phyloP scores from a whole-genome alignment of 2,113 vertebrate species.

The Lota lota region DNA sequence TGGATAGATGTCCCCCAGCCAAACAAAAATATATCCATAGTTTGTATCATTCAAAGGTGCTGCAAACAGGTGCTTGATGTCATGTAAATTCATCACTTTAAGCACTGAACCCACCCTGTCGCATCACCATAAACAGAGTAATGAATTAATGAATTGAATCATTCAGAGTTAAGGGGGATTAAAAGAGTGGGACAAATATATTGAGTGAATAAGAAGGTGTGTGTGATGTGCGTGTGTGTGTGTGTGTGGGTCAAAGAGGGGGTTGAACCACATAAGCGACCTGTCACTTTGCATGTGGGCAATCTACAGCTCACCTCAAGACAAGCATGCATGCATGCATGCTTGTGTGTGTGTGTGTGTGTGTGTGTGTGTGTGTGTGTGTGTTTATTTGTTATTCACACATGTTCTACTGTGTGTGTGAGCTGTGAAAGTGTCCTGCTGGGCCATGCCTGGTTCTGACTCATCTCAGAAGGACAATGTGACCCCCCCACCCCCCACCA shows the following conservation, averaged over 20 bases:
- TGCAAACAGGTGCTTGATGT: slow-evolving; percentile 26
- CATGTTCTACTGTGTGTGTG: background rate
- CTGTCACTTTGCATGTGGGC: slow-evolving; percentile 65
- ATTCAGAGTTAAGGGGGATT: background rate
- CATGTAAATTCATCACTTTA: slow-evolving; percentile 4
- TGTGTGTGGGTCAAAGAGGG: slow-evolving; percentile 9
- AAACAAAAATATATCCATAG: too few species aligned
- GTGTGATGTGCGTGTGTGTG: background rate
- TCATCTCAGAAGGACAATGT: slow-evolving; percentile 75
- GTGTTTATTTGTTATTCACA: too few species aligned
- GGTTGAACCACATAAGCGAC: slow-evolving; percentile 57
- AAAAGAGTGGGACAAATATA: background rate
- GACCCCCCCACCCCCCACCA: background rate
- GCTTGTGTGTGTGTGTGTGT: slow-evolving; percentile 8
- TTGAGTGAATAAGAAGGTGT: slow-evolving; percentile 3
- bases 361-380: too few species aligned
- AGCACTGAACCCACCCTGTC: background rate
- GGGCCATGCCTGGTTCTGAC: slow-evolving; percentile 64
- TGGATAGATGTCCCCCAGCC: slow-evolving; percentile 20
- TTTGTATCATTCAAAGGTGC: slow-evolving; percentile 4
- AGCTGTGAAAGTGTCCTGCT: slow-evolving; percentile 38
- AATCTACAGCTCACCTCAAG: slow-evolving; percentile 48
- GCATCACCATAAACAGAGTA: slow-evolving; percentile 5
- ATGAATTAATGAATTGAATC: background rate
- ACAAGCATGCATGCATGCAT: slow-evolving; percentile 15